A percentile compares a stretch with the other conserved stretches of the same genome.
Conservation (phyloP, 2,888 invertebrate species). For the Chrysolina americana region DNA sequence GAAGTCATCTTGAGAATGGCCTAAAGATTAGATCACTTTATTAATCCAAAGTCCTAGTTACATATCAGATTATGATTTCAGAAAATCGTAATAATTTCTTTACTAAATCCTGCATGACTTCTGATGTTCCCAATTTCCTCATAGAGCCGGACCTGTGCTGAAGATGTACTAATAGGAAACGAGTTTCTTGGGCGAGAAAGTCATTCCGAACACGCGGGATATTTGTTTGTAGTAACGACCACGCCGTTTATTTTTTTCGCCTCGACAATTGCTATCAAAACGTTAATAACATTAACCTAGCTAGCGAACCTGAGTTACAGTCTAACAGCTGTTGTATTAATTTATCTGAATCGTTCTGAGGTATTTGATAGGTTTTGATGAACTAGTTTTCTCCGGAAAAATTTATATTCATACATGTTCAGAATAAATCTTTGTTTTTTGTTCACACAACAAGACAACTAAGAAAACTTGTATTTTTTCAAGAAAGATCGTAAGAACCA, state of each 20-base stretch:
- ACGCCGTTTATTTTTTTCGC: constrained; percentile 6
- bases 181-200: constrained; percentile 25
- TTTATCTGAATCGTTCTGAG: background rate
- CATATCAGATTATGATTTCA: too few relatives aligned
- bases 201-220: constrained; percentile 7
- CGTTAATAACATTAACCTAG: constrained; percentile 17
- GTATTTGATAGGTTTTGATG: too few relatives aligned
- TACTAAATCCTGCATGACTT: background rate
- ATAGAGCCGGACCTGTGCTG: constrained; percentile 18
- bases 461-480: too few relatives aligned
- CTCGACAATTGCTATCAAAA: constrained; percentile 14
- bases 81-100: too few relatives aligned
- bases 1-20: too few relatives aligned
- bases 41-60: too few relatives aligned
- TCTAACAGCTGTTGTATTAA: background rate
- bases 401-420: too few relatives aligned
- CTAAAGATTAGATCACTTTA: too few relatives aligned
- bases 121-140: background rate
- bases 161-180: constrained; percentile 28
- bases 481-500: too few relatives aligned
- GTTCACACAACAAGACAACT: too few relatives aligned
- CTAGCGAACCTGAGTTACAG: background rate
- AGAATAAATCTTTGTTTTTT: too few relatives aligned
- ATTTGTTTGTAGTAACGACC: constrained; percentile 6
- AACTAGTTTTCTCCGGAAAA: too few relatives aligned